phyloP scores from a whole-genome alignment of 1,140 invertebrate genomes.

The Macrobrachium nipponense region DNA sequence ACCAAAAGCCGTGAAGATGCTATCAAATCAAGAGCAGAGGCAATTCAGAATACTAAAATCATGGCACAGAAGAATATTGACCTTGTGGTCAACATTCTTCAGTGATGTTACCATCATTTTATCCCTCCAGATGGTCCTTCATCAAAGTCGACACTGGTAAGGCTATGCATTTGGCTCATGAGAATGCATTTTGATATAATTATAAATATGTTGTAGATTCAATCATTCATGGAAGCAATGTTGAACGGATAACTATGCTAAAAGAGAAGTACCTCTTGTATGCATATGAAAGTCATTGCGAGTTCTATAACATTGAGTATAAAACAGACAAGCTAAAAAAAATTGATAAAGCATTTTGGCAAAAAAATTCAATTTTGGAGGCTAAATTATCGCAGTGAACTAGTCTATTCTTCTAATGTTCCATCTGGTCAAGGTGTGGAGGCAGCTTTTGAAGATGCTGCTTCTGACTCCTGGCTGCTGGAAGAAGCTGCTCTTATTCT shows the following conservation, averaged over 20 bases:
- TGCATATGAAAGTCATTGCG: no score
- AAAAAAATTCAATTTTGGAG: conserved; percentile 6
- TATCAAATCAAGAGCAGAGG: not conserved
- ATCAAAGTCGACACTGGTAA: conserved; percentile 23
- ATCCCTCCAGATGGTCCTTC: no score
- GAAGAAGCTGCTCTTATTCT: not conserved
- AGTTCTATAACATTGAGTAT: no score
- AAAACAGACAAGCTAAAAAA: no score
- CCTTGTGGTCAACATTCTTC: not conserved
- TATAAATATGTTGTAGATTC: conserved; percentile 15
- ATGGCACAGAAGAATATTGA: not conserved
- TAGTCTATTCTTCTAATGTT: not conserved
- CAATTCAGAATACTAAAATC: conserved; percentile 8
- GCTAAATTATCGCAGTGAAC: not conserved
- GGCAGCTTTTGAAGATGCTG: not conserved
- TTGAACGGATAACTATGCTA: no score
- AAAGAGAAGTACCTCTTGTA: no score
- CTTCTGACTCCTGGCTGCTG: not conserved
- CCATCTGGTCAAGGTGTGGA: not conserved
- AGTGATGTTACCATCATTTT: not conserved
- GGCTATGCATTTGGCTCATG: conserved; percentile 12
- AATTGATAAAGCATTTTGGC: no score
- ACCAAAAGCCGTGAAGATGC: no score
- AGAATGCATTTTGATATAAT: conserved; percentile 7
- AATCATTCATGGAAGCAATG: conserved; percentile 5